Conservation (phyloP, 2,797 vertebrate genomes). For the Basileuterus tristriatus region DNA sequence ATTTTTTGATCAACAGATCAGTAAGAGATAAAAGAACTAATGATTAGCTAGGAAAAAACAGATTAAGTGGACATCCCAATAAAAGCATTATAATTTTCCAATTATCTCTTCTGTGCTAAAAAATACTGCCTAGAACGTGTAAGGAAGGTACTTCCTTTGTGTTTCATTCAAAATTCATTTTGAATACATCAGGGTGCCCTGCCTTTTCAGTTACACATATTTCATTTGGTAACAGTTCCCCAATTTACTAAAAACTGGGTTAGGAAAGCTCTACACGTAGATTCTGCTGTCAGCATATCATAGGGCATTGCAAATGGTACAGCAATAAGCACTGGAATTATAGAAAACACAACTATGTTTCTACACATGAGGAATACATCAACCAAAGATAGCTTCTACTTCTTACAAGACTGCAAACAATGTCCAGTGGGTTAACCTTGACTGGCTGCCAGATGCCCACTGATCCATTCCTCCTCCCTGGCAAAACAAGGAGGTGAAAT, state of each 20-base stretch:
- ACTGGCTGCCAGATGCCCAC: not conserved
- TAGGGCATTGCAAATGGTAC: not conserved
- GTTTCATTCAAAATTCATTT: not conserved
- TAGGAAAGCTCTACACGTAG: not conserved
- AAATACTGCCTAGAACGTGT: not conserved
- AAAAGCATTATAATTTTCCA: not conserved
- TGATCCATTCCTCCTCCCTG: not conserved
- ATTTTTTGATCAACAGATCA: slow-evolving; percentile 3
- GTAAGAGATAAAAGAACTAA: not conserved
- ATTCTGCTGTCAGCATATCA: not conserved
- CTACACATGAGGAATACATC: not conserved
- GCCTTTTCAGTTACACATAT: not conserved
- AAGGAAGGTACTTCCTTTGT: not conserved
- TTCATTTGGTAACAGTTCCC: not conserved
- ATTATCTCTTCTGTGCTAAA: not conserved
- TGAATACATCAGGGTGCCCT: not conserved
- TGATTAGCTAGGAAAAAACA: not conserved
- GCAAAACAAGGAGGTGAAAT: not conserved
- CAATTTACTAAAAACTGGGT: not conserved
- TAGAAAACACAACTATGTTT: not conserved
- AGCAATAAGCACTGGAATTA: not conserved
- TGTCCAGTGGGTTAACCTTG: not conserved
- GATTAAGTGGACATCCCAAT: not conserved
- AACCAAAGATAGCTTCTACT: not conserved
- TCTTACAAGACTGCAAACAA: not conserved